Conservation (phyloP, 37 sponge, comb jelly and placozoan species). For the Trichoplax adhaerens region DNA sequence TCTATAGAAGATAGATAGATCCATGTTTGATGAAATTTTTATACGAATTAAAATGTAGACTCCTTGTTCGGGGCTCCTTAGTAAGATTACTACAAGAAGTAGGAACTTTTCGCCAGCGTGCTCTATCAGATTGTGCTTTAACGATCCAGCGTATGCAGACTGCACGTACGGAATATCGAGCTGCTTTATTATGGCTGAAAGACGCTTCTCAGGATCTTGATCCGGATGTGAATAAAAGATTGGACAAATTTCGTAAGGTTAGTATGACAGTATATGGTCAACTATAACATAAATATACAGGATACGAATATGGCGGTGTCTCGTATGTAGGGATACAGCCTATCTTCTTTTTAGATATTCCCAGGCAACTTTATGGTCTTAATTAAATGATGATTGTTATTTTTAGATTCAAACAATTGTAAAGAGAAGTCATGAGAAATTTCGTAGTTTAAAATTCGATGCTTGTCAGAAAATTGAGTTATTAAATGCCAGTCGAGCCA, state of each 20-base stretch:
- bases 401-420: conserved; percentile 53
- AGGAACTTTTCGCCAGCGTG: conserved; percentile 19
- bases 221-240: conserved; percentile 54
- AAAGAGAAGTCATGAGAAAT: conserved; percentile 40
- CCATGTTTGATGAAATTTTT: too few species aligned
- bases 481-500: conserved; percentile 45
- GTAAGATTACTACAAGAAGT: conserved; percentile 29
- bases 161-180: conserved; percentile 55
- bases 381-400: too few species aligned
- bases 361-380: too few species aligned
- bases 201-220: conserved; percentile 57
- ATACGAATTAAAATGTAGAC: conserved; percentile 2
- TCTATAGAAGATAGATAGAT: too few species aligned
- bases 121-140: conserved; percentile 14
- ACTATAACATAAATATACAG: too few species aligned
- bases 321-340: too few species aligned
- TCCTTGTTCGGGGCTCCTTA: conserved; percentile 10
- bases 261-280: background rate
- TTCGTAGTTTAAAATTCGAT: conserved; percentile 54
- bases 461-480: conserved; percentile 74
- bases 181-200: conserved; percentile 79
- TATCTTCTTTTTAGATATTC: too few species aligned
- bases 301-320: too few species aligned
- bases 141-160: conserved; percentile 39
- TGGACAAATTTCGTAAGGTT: conserved; percentile 59